Conservation (phyloP, 2,888 invertebrate species). For the Yponomeuta plumbellus region DNA sequence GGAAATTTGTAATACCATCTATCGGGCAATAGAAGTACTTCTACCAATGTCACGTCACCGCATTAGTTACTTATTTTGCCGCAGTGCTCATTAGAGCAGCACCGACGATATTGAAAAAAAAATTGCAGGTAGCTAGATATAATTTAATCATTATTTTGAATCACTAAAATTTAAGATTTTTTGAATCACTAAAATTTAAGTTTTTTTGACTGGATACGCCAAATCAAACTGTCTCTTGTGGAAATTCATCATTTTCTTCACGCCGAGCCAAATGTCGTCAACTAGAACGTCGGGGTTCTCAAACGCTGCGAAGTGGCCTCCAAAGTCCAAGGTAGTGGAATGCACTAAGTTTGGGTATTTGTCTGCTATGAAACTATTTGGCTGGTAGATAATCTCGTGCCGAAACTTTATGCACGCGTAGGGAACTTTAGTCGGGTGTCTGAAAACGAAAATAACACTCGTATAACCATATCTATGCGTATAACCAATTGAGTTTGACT, state of each 20-base stretch:
- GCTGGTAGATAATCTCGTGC: conserved; percentile 74
- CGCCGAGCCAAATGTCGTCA: conserved; percentile 4
- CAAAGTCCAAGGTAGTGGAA: conserved; percentile 72
- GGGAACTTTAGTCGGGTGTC: conserved; percentile 77
- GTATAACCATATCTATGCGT: no score
- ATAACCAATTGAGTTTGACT: no score
- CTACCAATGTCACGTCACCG: background rate
- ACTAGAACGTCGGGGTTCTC: background rate
- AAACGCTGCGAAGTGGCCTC: conserved; percentile 85
- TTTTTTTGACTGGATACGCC: background rate
- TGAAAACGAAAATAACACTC: conserved; percentile 38
- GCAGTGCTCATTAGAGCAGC: background rate
- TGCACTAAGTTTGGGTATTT: conserved; percentile 78
- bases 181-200: background rate
- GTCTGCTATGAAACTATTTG: conserved; percentile 69
- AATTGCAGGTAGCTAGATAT: no score
- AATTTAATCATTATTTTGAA: no score
- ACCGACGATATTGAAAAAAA: background rate
- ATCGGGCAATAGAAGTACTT: background rate
- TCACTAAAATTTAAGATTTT: no score
- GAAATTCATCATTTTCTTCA: background rate
- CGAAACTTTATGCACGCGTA: conserved; percentile 80
- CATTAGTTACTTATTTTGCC: background rate
- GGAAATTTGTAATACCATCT: background rate
- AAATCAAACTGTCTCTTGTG: background rate